Base-by-base conservation (phyloP, 2,888 invertebrate species). In the Nemotelus nigrinus region DNA sequence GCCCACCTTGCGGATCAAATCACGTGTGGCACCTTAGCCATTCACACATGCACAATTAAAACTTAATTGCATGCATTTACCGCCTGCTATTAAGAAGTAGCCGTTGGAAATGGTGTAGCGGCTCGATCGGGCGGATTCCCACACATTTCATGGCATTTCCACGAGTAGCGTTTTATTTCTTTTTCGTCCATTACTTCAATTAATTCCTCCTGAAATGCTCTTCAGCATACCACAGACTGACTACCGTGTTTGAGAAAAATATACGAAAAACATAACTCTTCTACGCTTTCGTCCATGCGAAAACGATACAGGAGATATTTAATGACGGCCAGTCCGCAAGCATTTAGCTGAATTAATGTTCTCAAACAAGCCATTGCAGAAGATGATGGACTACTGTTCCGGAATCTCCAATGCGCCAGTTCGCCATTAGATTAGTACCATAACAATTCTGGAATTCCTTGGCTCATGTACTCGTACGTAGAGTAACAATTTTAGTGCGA, bases 31-130 rank as follows among this genome's bases (percentile, higher is more conserved):
- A 74, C 60, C 63, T 74, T 41, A 60, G n/a, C 74, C 63, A 63
- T 74, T 25, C 63, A 74, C 60, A 60, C 74, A 74, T 74, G 74
- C 74, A 63, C 74, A 74, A 74, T 74, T 74, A 74, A 74, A 74
- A 74, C 74, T 74, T 74, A 74, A 74, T 74, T 74, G 74, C 74
- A 41, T 60, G 72, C 72, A 72, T 72, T 72, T 60, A 72, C 72
- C 72, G 72, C 72, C 72, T 72, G 74, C 74, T 63, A 74, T 74
- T 74, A 74, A 74, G 74, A 41, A 74, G 74, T 60, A 60, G 74
- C 63, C 50, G 74, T 74, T 63, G 60, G 60, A 70, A 70, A 70
- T 70, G 39, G 70, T 55, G 70, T 70, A 70, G 70, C 60, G 60
- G 48, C 2, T 8, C 48, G 60, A 50, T 65, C 57, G 76, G 76